Evolutionary conservation across 2,888 invertebrate genomes (phyloP).

Genomic region (Caradrina kadenii): DNA sequence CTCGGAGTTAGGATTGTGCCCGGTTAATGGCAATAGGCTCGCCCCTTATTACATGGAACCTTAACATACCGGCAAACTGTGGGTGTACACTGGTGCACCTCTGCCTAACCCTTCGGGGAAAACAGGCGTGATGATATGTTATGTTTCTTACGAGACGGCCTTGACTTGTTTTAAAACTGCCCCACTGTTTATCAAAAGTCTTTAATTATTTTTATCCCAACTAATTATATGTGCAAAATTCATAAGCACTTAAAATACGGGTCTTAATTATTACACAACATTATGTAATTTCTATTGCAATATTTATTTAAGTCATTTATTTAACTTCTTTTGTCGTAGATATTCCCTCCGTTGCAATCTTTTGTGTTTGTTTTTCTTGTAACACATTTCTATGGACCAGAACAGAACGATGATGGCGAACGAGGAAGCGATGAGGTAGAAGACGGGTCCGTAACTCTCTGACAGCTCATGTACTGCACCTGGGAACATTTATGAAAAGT

Average conservation of each 20-base stretch:
- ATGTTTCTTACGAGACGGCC: too few relatives aligned
- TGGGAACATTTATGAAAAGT: constrained; percentile 67
- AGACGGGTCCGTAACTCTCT: constrained; percentile 89
- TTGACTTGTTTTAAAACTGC: too few relatives aligned
- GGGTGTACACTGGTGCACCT: too few relatives aligned
- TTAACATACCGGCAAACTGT: too few relatives aligned
- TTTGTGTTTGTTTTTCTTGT: constrained; percentile 79
- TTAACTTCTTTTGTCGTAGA: constrained; percentile 55
- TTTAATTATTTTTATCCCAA: background rate
- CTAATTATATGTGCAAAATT: background rate
- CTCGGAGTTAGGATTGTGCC: too few relatives aligned
- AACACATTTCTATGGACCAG: constrained; percentile 81
- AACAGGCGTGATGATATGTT: too few relatives aligned
- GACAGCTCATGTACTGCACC: constrained; percentile 91
- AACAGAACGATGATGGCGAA: constrained; percentile 75
- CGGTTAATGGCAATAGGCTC: too few relatives aligned
- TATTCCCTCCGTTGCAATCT: constrained; percentile 63
- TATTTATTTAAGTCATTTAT: constrained; percentile 41
- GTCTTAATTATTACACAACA: constrained; percentile 6
- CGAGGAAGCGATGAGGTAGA: constrained; percentile 87
- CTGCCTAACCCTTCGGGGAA: too few relatives aligned
- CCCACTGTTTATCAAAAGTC: background rate
- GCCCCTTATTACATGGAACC: too few relatives aligned
- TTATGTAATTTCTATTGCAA: constrained; percentile 12
- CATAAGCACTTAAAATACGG: background rate